Conservation (phyloP, 1,140 invertebrate genomes). For the Calephelis nemesis region DNA sequence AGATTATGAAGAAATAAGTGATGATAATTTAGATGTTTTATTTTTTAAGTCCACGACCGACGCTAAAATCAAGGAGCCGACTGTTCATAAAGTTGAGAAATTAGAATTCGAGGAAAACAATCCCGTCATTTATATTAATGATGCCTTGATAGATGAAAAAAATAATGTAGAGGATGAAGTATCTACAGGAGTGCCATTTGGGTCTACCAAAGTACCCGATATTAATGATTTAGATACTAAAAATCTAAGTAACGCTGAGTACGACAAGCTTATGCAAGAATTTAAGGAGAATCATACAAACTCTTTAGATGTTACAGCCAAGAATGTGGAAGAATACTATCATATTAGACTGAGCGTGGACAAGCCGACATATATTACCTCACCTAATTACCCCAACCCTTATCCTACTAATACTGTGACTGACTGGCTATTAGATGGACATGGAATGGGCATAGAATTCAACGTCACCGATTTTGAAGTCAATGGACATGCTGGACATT, state of each 20-base stretch:
- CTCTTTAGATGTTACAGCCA: slow-evolving; percentile 19
- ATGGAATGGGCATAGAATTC: slow-evolving; percentile 61
- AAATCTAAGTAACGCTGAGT: slow-evolving; percentile 35
- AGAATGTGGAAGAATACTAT: slow-evolving; percentile 9
- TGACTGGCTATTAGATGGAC: slow-evolving; percentile 62
- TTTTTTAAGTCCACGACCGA: slow-evolving; percentile 24
- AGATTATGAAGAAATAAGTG: slow-evolving; percentile 42
- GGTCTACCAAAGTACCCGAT: background rate
- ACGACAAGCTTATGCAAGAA: slow-evolving; percentile 38
- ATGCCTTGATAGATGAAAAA: slow-evolving; percentile 37
- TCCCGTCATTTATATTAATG: slow-evolving; percentile 41
- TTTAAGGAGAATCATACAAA: slow-evolving; percentile 22
- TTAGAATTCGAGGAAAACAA: slow-evolving; percentile 23
- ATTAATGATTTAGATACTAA: slow-evolving; percentile 20
- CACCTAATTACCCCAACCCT: slow-evolving; percentile 45
- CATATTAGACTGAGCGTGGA: slow-evolving; percentile 36
- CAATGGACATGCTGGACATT: slow-evolving; percentile 52
- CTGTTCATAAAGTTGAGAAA: slow-evolving; percentile 25
- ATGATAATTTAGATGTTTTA: slow-evolving; percentile 35
- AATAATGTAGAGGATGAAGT: slow-evolving; percentile 23
- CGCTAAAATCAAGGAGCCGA: slow-evolving; percentile 21
- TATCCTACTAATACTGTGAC: slow-evolving; percentile 52
- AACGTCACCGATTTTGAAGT: slow-evolving; percentile 57
- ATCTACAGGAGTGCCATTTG: slow-evolving; percentile 5
- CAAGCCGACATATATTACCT: slow-evolving; percentile 43